A percentile compares a stretch with the other conserved stretches of the same genome.
Evolutionary conservation across 92 coral and sea anemone species (phyloP).

Genomic region (Zoanthus gigantus): DNA sequence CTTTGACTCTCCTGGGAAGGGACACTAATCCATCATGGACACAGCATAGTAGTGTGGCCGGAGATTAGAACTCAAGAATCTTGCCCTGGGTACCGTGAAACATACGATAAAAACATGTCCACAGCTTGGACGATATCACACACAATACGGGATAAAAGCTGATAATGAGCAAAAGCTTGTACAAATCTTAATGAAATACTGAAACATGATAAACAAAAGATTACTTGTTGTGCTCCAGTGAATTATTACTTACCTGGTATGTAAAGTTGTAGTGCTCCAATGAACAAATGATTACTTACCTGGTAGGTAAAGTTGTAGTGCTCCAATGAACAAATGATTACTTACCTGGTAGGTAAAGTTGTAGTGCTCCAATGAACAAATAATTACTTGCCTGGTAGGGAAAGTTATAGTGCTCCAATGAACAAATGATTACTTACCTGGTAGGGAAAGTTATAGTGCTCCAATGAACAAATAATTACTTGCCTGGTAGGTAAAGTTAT

Average conservation of each 20-base stretch:
- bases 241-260: neutral
- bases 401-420: neutral
- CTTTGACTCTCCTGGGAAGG: too few relatives aligned
- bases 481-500: constrained; percentile 49
- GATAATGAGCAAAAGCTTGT: too few relatives aligned
- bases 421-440: constrained; percentile 63
- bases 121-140: too few relatives aligned
- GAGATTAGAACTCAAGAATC: too few relatives aligned
- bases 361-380: too few relatives aligned
- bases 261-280: neutral
- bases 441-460: constrained; percentile 80
- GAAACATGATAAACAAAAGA: neutral
- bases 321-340: constrained; percentile 66
- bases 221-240: constrained; percentile 36
- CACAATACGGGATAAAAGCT: too few relatives aligned
- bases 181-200: neutral
- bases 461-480: constrained; percentile 82
- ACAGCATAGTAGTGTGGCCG: too few relatives aligned
- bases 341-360: too few relatives aligned
- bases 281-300: constrained; percentile 49
- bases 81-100: too few relatives aligned
- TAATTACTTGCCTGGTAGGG: constrained; percentile 68
- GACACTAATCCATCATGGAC: too few relatives aligned
- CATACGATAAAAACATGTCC: too few relatives aligned
- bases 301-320: constrained; percentile 87